A percentile compares a stretch with the other conserved stretches of the same genome.
Evolutionary conservation across 2,113 vertebrate species (phyloP).

Genomic region (Lagenorhynchus albirostris): DNA sequence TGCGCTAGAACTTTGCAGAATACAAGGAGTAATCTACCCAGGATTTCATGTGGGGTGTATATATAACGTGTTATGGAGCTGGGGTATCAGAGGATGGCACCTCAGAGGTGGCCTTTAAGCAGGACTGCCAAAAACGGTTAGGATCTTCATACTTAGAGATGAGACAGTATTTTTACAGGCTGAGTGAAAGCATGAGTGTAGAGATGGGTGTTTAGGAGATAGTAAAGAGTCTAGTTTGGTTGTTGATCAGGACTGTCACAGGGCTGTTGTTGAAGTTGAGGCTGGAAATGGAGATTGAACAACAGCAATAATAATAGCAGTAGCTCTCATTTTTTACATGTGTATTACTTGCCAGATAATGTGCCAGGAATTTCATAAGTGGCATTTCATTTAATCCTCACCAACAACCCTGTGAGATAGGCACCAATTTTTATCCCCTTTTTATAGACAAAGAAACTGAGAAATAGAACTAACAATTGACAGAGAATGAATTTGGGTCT

Average conservation of each 20-base stretch:
- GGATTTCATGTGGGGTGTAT: background rate
- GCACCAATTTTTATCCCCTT: background rate
- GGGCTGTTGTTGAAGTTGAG: background rate
- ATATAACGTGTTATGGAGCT: background rate
- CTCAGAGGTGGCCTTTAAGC: background rate
- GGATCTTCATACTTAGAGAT: background rate
- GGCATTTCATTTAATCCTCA: slow-evolving; percentile 29
- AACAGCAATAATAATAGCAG: background rate
- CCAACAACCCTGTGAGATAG: background rate
- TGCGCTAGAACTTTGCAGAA: background rate
- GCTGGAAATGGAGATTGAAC: background rate
- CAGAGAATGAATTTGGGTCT: background rate
- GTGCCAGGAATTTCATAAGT: background rate
- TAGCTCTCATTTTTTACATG: slow-evolving; percentile 21
- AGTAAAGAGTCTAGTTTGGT: background rate
- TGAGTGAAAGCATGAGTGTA: background rate
- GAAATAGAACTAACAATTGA: slow-evolving; percentile 23
- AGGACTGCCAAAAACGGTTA: background rate
- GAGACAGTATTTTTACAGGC: background rate
- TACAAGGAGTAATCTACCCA: background rate
- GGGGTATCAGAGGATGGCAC: background rate
- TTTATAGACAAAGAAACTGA: slow-evolving; percentile 8
- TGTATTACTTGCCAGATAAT: slow-evolving; percentile 6
- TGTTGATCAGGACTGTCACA: background rate
- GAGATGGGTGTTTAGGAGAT: background rate